phyloP scores from a whole-genome alignment of 2,888 invertebrate genomes.

The Drosophila lacicola region DNA sequence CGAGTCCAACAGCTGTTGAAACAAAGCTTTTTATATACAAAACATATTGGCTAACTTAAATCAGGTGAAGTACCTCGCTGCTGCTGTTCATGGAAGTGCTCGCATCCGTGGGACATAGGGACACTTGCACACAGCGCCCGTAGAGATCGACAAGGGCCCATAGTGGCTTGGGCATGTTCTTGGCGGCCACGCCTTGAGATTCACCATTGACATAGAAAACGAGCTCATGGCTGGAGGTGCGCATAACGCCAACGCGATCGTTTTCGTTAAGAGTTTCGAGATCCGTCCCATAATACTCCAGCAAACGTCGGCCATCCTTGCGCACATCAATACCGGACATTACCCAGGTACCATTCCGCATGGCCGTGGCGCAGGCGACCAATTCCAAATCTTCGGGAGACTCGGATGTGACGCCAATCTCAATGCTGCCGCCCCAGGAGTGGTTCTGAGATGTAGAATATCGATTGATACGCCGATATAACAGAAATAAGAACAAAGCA shows the following conservation, averaged over 20 bases:
- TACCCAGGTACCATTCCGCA: conserved; percentile 94
- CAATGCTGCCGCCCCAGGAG: conserved; percentile 92
- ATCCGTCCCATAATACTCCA: conserved; percentile 94
- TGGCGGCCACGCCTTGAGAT: conserved; percentile 94
- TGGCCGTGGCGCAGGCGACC: conserved; percentile 91
- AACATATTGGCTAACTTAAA: not conserved
- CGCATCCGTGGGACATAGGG: conserved; percentile 81
- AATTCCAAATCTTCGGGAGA: conserved; percentile 89
- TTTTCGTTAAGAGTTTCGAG: conserved; percentile 93
- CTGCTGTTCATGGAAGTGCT: conserved; percentile 6
- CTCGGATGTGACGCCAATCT: conserved; percentile 90
- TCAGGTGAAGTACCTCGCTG: conserved; percentile 23
- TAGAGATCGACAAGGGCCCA: conserved; percentile 93
- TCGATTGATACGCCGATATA: not conserved
- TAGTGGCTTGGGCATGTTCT: conserved; percentile 90
- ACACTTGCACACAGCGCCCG: conserved; percentile 93
- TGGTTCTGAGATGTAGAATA: conserved; percentile 87
- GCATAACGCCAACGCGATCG: conserved; percentile 93
- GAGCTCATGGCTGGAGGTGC: conserved; percentile 92
- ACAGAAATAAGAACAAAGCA: not conserved
- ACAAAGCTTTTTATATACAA: not conserved
- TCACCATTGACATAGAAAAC: conserved; percentile 95
- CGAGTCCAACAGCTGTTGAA: conserved; percentile 50
- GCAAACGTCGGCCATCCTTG: conserved; percentile 92
- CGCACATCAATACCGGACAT: conserved; percentile 95